Evolutionary conservation across 2,888 invertebrate species (phyloP).

Genomic region (Volucella inflata): DNA sequence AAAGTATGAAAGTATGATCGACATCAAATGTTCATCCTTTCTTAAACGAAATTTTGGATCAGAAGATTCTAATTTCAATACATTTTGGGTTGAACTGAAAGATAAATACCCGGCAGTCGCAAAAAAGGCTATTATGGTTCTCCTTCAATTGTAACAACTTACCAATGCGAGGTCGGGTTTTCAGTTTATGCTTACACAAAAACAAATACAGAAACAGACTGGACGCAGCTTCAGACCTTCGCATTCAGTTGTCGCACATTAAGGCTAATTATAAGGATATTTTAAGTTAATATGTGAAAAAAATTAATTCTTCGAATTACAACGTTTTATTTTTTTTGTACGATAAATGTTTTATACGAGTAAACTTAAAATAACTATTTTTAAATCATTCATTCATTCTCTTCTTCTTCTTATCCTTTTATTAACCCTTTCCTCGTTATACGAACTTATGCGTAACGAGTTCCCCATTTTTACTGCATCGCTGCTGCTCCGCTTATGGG

Average conservation of each 20-base stretch:
- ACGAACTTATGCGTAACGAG: no score
- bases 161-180: conserved; percentile 26
- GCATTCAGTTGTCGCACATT: conserved; percentile 26
- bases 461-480: no score
- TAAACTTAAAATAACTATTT: no score
- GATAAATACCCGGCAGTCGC: conserved; percentile 1
- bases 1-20: conserved; percentile 23
- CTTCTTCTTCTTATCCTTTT: no score
- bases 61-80: conserved; percentile 27
- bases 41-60: conserved; percentile 24
- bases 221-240: conserved; percentile 16
- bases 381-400: no score
- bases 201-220: conserved; percentile 28
- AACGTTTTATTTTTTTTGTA: no score
- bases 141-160: conserved; percentile 22
- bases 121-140: neutral
- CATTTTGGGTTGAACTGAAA: conserved; percentile 8
- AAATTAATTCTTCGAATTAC: conserved; percentile 14
- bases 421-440: no score
- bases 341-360: no score
- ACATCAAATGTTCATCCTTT: conserved; percentile 22
- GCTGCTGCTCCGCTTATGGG: no score
- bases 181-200: conserved; percentile 25
- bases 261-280: conserved; percentile 36
- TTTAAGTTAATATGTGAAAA: conserved; percentile 21